Evolutionary conservation across 2,113 vertebrate genomes (phyloP).

Genomic region (Deroptyus accipitrinus): DNA sequence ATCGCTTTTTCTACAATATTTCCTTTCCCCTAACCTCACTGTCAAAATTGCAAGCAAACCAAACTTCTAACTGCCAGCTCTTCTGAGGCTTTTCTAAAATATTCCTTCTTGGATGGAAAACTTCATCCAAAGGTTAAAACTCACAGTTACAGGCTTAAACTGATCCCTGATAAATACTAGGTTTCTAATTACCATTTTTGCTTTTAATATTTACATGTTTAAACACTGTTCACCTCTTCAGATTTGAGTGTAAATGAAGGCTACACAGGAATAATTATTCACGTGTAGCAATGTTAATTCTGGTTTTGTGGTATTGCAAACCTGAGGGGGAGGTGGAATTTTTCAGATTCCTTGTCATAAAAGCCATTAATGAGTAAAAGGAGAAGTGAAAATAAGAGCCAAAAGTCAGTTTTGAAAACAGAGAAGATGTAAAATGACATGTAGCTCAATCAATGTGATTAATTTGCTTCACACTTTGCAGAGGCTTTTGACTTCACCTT

Average conservation of each 20-base stretch:
- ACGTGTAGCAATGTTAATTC: not conserved
- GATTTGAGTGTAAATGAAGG: not conserved
- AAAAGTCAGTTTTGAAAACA: not conserved
- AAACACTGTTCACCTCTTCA: not conserved
- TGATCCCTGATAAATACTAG: not conserved
- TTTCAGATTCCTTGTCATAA: not conserved
- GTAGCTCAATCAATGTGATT: conserved; percentile 27
- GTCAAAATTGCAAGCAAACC: not conserved
- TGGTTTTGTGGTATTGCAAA: not conserved
- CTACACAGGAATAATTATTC: not conserved
- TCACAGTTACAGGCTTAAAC: not conserved
- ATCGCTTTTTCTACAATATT: not conserved
- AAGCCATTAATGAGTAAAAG: conserved; percentile 10
- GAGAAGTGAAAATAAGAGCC: not conserved
- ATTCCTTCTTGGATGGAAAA: not conserved
- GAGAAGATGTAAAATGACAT: conserved; percentile 13
- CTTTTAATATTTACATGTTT: not conserved
- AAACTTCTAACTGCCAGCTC: not conserved
- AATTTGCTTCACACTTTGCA: conserved; percentile 26
- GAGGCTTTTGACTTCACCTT: not conserved
- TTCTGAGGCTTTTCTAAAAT: not conserved
- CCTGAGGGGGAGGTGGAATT: not conserved
- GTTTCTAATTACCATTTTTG: not conserved
- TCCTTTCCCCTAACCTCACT: not conserved
- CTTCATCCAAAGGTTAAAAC: not conserved